Base-by-base conservation (phyloP, 2,113 vertebrate species). In the Micronisus gabar region DNA sequence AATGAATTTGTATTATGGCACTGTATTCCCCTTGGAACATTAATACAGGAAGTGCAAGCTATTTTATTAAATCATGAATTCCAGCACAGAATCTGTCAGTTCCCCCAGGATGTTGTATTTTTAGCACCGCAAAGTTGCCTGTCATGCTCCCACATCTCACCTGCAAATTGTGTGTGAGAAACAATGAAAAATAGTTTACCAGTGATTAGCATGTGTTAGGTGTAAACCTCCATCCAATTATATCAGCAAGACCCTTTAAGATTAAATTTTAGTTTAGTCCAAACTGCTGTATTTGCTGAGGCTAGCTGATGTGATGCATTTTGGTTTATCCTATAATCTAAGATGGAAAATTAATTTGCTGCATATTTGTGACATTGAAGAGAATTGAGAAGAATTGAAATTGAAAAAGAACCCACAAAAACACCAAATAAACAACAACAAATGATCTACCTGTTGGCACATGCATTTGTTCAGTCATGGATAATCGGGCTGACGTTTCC, bases 31-130 rank as follows among this genome's bases (percentile, higher is more conserved):
- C 61, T 82, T 88, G 92, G 88, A 81, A 81, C 26, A 1, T 65
- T 65, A 91, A 66, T 76, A 89, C 65, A 81, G 84, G 45, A 96
- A 89, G 36, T 72, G 78, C 38, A 73, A 85, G 48, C 50, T 93
- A 36, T 90, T 93, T 95, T 91, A 95, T 94, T 96, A 83, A 80
- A 91, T 80, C 48, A 78, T 81, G 34, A 66, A 81, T 94, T 82
- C 62, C 40, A 15, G 40, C 38, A 43, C 76, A 50, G 61, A 95
- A 82, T 63, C 58, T 93, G 59, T 88, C 86, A 89, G 50, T 45
- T 95, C 55, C 47, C 61, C 23, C 62, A 88, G 78, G 80, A 58
- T 50, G 56, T 40, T 79, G 3, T 93, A 84, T 94, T 88, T 94
- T 96, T 95, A 93, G 72, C 36, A 47, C 58, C 58, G 25, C 18